Conservation (phyloP, 2,888 invertebrate species). For the Arrhopalites spinosus region DNA sequence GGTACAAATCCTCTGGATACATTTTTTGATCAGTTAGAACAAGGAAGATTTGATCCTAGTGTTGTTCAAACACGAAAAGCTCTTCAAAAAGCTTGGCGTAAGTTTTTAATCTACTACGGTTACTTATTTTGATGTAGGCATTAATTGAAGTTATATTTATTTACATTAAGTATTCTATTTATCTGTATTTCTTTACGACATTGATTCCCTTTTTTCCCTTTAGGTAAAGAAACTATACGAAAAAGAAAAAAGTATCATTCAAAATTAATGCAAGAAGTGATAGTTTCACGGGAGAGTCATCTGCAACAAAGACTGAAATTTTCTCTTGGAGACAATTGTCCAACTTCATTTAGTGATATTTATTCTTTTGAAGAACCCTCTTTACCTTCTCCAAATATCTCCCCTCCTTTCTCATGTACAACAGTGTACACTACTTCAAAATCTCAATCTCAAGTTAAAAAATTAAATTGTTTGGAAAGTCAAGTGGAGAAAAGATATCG, state of each 20-base stretch:
- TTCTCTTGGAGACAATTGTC: neutral
- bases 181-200: too few relatives aligned
- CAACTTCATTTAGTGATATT: constrained; percentile 21
- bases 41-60: constrained; percentile 72
- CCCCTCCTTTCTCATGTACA: neutral
- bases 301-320: constrained; percentile 29
- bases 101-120: too few relatives aligned
- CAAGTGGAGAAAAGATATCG: constrained; percentile 44
- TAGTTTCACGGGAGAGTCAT: constrained; percentile 67
- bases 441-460: constrained; percentile 25
- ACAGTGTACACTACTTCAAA: constrained; percentile 12
- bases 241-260: constrained; percentile 62
- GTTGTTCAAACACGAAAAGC: constrained; percentile 49
- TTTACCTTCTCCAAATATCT: neutral
- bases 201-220: too few relatives aligned
- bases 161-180: too few relatives aligned
- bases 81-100: constrained; percentile 59
- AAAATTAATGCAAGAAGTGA: constrained; percentile 72
- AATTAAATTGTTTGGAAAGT: constrained; percentile 32
- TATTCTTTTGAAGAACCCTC: constrained; percentile 18
- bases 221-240: constrained; percentile 57
- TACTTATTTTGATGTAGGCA: too few relatives aligned
- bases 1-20: constrained; percentile 61
- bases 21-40: constrained; percentile 62
- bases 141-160: too few relatives aligned